phyloP scores from a whole-genome alignment of 2,113 vertebrate genomes.

The Rhombomys opimus region DNA sequence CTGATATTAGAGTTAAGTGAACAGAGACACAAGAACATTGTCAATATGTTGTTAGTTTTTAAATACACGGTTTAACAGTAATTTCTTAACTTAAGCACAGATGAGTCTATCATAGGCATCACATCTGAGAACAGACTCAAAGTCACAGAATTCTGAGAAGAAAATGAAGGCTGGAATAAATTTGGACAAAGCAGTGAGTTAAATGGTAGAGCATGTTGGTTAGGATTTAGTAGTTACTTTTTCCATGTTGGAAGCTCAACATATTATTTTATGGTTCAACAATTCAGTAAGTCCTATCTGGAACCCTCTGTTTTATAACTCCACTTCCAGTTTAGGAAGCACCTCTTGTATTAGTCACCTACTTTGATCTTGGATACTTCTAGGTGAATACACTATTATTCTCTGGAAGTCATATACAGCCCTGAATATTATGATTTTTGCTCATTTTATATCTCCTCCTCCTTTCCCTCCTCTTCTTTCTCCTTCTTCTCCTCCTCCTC shows the following conservation, averaged over 20 bases:
- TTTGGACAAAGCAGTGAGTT: not conserved
- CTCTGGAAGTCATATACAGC: not conserved
- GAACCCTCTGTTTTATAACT: not conserved
- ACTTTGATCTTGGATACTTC: not conserved
- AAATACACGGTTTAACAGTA: not conserved
- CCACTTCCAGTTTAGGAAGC: not conserved
- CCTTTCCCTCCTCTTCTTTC: accelerated
- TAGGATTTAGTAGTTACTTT: not conserved
- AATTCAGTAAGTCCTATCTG: not conserved
- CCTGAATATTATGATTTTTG: not conserved
- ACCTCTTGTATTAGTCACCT: not conserved
- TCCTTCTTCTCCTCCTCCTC: not conserved
- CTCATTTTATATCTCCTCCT: not conserved
- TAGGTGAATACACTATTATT: not conserved
- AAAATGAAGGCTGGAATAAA: not conserved
- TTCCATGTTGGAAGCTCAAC: not conserved
- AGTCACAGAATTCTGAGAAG: not conserved
- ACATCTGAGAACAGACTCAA: not conserved
- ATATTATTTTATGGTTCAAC: not conserved
- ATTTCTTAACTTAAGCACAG: not conserved
- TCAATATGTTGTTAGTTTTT: not conserved
- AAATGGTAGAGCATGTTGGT: not conserved
- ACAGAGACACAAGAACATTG: not conserved
- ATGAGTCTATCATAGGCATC: not conserved
- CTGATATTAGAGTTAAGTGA: not conserved